These are phyloP conservation scores for Ranitomeya variabilis DNA, from an alignment of 2,113 vertebrate species.

Conservation along the genomic window DNA sequence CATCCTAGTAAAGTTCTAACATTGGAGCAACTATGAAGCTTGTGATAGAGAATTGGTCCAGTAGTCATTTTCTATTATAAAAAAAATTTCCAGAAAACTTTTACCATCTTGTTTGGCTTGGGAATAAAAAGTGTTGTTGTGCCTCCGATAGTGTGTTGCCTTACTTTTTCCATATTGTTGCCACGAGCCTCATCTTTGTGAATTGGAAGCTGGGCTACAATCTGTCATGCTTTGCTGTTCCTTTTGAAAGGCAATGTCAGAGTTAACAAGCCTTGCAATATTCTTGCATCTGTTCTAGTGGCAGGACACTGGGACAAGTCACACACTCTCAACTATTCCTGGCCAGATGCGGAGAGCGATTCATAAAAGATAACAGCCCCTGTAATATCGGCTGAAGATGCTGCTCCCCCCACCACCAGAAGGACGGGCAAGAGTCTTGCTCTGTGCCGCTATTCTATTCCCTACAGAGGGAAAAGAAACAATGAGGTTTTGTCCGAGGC, in stretches of 20 bases:
- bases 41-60: not conserved
- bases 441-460: conserved; percentile 54
- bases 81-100: not conserved
- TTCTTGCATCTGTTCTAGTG: conserved; percentile 53
- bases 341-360: conserved; percentile 46
- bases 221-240: not conserved
- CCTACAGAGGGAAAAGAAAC: conserved; percentile 33
- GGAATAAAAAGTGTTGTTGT: not conserved
- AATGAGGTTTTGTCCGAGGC: conserved; percentile 49
- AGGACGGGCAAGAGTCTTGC: conserved; percentile 12
- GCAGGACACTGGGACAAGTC: conserved; percentile 50
- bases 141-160: not conserved
- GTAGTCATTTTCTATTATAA: not conserved
- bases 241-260: conserved; percentile 22
- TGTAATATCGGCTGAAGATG: conserved; percentile 47
- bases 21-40: too few relatives aligned
- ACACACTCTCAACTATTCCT: conserved; percentile 48
- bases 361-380: conserved; percentile 49
- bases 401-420: conserved; percentile 11
- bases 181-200: conserved; percentile 11
- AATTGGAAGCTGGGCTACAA: not conserved
- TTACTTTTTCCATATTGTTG: conserved; percentile 15
- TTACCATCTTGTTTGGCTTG: not conserved
- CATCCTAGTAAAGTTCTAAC: too few relatives aligned
- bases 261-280: conserved; percentile 36